Evolutionary conservation across 2,888 invertebrate species (phyloP).

Genomic region (Trissoscelio sp.): DNA sequence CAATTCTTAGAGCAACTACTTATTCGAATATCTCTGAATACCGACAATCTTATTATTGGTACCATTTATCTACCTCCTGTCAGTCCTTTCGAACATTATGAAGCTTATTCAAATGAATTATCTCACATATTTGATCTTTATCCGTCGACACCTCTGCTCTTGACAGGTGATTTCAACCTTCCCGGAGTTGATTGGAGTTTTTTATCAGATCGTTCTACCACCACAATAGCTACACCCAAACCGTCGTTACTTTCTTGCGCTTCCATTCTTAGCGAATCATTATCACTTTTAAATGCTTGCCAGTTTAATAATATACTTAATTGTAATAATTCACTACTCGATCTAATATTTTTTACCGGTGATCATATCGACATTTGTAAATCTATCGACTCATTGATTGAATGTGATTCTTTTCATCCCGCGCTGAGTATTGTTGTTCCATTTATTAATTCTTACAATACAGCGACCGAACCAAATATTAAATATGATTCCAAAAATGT

Average conservation of each 20-base stretch:
- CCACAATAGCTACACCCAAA: background rate
- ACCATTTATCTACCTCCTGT: background rate
- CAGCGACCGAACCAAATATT: background rate
- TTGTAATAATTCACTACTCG: background rate
- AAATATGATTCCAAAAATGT: slow-evolving; percentile 8
- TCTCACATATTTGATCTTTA: background rate
- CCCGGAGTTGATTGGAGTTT: background rate
- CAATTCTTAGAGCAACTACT: background rate
- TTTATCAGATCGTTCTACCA: background rate
- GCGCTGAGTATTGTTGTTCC: background rate
- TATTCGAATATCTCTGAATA: background rate
- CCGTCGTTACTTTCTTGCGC: no score
- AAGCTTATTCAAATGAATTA: background rate
- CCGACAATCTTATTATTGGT: background rate
- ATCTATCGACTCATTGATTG: background rate
- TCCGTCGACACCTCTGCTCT: background rate
- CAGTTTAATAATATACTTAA: background rate
- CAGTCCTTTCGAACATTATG: background rate
- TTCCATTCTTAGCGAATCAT: background rate
- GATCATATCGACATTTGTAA: background rate
- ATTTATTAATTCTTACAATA: background rate
- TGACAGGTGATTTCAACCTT: background rate
- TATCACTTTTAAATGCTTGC: background rate
- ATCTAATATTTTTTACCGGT: background rate
- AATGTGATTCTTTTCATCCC: background rate